Conservation (phyloP, 2,888 invertebrate genomes). For the Drosophila multiciliata region DNA sequence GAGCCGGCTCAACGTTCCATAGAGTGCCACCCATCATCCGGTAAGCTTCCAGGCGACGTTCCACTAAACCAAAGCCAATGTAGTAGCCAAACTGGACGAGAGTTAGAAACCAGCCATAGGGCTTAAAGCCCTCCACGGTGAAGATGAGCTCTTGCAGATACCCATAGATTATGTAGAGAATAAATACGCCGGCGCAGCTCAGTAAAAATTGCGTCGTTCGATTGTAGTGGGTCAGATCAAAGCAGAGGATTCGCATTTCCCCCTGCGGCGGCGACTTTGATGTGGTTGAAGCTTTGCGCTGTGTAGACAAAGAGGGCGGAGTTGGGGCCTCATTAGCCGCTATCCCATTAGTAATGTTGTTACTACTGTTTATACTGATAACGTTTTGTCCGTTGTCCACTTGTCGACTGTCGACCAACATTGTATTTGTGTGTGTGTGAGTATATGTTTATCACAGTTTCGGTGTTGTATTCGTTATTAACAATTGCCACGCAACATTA, state of each 20-base stretch:
- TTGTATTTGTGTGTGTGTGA: conserved; percentile 25
- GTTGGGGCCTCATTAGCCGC: conserved; percentile 4
- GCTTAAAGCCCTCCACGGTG: conserved; percentile 94
- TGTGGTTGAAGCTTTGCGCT: conserved; percentile 49
- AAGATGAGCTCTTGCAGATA: conserved; percentile 97
- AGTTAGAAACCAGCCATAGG: conserved; percentile 96
- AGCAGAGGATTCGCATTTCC: conserved; percentile 89
- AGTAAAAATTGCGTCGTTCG: conserved; percentile 89
- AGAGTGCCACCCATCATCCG: conserved; percentile 37
- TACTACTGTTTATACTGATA: conserved; percentile 61
- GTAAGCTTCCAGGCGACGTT: conserved; percentile 87
- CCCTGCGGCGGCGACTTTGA: conserved; percentile 37
- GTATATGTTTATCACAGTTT: conserved; percentile 42
- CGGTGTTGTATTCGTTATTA: not conserved
- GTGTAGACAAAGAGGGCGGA: conserved; percentile 5
- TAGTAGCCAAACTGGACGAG: conserved; percentile 96
- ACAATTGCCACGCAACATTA: conserved; percentile 25
- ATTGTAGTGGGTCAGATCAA: conserved; percentile 89
- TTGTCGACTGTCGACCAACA: conserved; percentile 38
- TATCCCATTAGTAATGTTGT: conserved; percentile 21
- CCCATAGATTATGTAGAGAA: conserved; percentile 95
- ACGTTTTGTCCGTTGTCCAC: conserved; percentile 42
- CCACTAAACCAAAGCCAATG: conserved; percentile 91
- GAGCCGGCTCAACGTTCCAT: conserved; percentile 85
- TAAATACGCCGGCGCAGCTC: conserved; percentile 92